A percentile compares a stretch with the other conserved stretches of the same genome.
Conservation (phyloP, 2,888 invertebrate genomes). For the Xiphydria camelus region DNA sequence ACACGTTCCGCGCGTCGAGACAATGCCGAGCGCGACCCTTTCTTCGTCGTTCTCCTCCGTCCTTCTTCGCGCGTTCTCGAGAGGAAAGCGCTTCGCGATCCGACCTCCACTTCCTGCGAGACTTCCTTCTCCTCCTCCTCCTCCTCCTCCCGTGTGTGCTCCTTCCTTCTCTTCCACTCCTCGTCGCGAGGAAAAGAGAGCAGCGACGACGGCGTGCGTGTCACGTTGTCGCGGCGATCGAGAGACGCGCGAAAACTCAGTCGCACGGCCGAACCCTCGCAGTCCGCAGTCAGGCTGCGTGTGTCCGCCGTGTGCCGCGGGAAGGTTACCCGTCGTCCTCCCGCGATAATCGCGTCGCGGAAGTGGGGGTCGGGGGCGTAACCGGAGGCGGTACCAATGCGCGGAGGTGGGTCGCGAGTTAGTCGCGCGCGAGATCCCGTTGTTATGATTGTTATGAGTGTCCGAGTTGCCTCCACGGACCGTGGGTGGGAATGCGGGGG, state of each 20-base stretch:
- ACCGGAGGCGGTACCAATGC: conserved; percentile 49
- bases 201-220: conserved; percentile 35
- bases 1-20: too few species aligned
- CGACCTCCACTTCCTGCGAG: too few species aligned
- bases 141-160: too few species aligned
- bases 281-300: conserved; percentile 58
- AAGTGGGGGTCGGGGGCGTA: conserved; percentile 16
- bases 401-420: conserved; percentile 57
- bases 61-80: too few species aligned
- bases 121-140: too few species aligned
- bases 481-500: conserved; percentile 35
- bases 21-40: too few species aligned
- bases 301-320: conserved; percentile 41
- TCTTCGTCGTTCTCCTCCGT: too few species aligned
- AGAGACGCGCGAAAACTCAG: conserved; percentile 36
- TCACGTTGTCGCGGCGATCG: conserved; percentile 40
- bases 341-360: conserved; percentile 26
- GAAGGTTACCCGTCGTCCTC: conserved; percentile 26
- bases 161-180: too few species aligned
- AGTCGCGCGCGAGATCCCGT: conserved; percentile 52
- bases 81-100: too few species aligned
- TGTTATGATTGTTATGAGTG: conserved; percentile 57
- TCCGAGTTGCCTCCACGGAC: conserved; percentile 49
- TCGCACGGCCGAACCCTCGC: conserved; percentile 52
- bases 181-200: too few species aligned